Conservation (phyloP, 2,113 vertebrate genomes). For the Pygathrix nemaeus region DNA sequence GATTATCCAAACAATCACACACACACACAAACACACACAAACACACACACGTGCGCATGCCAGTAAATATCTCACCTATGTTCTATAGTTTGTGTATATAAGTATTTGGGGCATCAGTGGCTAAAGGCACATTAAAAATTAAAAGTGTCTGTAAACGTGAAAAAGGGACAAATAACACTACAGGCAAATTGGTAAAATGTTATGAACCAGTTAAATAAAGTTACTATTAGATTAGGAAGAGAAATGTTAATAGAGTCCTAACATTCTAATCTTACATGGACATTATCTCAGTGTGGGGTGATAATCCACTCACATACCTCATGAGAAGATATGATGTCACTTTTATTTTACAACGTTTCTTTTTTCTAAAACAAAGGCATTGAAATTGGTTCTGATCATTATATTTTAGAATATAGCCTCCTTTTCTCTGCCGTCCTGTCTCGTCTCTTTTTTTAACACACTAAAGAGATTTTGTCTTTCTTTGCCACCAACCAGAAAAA, state of each 20-base stretch:
- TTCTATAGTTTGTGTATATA: background rate
- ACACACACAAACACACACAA: background rate
- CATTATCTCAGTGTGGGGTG: background rate
- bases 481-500: constrained; percentile 16
- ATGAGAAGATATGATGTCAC: background rate
- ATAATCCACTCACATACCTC: background rate
- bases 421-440: background rate
- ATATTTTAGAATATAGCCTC: background rate
- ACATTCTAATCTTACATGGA: background rate
- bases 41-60: background rate
- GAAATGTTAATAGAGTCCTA: background rate
- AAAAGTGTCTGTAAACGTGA: background rate
- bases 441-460: constrained; percentile 9
- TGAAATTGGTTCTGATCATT: background rate
- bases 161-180: background rate
- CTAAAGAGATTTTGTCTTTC: background rate
- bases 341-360: background rate
- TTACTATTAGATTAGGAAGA: background rate
- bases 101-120: background rate
- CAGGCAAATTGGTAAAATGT: background rate
- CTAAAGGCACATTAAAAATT: background rate
- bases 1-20: background rate
- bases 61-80: background rate
- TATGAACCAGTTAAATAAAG: background rate
- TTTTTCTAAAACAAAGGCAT: background rate